Evolutionary conservation across 2,797 vertebrate genomes (phyloP).

Genomic region (Periparus ater): DNA sequence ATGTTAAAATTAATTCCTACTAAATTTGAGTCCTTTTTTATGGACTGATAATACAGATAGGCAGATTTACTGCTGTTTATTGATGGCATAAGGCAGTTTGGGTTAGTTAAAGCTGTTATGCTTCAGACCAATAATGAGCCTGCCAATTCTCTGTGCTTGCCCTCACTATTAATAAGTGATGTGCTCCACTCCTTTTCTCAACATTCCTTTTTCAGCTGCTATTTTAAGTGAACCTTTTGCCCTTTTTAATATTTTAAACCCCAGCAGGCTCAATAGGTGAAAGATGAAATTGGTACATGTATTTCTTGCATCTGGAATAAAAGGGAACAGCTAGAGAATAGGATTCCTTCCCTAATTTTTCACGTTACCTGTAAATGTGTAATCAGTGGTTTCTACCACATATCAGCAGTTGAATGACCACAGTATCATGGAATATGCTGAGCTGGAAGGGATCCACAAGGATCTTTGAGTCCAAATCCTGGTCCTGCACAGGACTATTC

Average conservation of each 20-base stretch:
- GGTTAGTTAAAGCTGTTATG: not conserved
- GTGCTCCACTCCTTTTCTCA: not conserved
- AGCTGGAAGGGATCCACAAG: not conserved
- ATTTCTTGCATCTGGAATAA: not conserved
- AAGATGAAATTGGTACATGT: not conserved
- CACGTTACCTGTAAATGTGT: not conserved
- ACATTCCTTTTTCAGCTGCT: not conserved
- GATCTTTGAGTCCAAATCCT: fast-evolving
- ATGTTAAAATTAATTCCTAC: not conserved
- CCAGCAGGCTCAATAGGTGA: not conserved
- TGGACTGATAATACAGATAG: not conserved
- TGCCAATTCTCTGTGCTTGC: not conserved
- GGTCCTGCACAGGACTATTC: not conserved
- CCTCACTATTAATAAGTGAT: not conserved
- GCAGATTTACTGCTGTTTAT: not conserved
- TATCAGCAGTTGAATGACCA: not conserved
- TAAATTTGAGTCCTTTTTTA: not conserved
- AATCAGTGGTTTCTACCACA: not conserved
- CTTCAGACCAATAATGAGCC: not conserved
- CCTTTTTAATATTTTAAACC: not conserved
- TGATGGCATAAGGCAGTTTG: not conserved
- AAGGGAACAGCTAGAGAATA: not conserved
- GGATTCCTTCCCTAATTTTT: not conserved
- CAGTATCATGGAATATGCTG: not conserved
- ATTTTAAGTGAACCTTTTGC: not conserved